Conservation (phyloP, 2,888 invertebrate genomes). For the Apamea crenata region DNA sequence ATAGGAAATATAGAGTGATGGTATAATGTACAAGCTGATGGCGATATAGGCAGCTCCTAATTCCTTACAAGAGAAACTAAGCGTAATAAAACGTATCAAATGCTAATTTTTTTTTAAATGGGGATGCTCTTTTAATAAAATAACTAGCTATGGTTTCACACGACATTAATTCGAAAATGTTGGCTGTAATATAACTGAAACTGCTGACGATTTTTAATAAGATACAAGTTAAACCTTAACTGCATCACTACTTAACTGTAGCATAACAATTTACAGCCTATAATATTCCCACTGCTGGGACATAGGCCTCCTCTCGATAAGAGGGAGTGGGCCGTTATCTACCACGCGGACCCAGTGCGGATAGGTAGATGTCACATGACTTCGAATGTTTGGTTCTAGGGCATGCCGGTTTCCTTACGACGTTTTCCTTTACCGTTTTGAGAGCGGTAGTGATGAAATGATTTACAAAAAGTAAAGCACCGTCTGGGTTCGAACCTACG, state of each 20-base stretch:
- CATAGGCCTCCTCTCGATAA: not conserved
- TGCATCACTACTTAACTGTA: too few relatives aligned
- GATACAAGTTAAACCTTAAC: too few relatives aligned
- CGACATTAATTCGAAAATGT: not conserved
- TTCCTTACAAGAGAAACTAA: not conserved
- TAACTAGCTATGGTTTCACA: not conserved
- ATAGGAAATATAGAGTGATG: slow-evolving; percentile 41
- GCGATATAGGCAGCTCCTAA: not conserved
- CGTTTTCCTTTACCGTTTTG: too few relatives aligned
- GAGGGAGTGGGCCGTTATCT: not conserved
- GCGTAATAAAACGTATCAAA: not conserved
- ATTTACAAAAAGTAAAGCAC: too few relatives aligned
- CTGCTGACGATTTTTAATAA: not conserved
- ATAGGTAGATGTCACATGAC: not conserved
- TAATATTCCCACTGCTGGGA: not conserved
- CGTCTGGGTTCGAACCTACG: too few relatives aligned
- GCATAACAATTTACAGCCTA: not conserved
- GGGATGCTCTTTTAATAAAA: not conserved
- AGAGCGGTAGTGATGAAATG: too few relatives aligned
- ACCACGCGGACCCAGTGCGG: not conserved
- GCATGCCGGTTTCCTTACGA: too few relatives aligned
- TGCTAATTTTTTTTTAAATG: too few relatives aligned
- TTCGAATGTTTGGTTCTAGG: too few relatives aligned
- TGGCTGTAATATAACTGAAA: not conserved
- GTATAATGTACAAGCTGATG: slow-evolving; percentile 43